phyloP scores from a whole-genome alignment of 2,113 vertebrate genomes.

The Rhinogobius similis region DNA sequence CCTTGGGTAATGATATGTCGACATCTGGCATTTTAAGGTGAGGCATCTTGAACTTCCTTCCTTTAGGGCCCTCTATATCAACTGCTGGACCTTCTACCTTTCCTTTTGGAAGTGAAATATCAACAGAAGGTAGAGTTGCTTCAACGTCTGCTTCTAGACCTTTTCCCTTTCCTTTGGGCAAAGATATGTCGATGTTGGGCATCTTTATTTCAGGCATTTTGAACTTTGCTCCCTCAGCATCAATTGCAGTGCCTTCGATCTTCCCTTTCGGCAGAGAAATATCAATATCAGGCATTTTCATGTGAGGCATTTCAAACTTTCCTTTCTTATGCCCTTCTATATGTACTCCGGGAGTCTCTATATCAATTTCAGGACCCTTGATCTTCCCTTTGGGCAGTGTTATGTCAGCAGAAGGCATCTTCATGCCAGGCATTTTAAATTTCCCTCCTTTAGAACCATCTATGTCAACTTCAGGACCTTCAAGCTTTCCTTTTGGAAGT shows the following conservation, averaged over 20 bases:
- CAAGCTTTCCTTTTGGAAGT: conserved; percentile 17
- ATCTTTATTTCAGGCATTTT: conserved; percentile 55
- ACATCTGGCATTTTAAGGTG: conserved; percentile 53
- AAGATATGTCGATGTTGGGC: conserved; percentile 39
- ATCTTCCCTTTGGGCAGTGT: conserved; percentile 39
- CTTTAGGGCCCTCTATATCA: conserved; percentile 31
- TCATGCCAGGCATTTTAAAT: conserved; percentile 57
- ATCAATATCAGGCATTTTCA: conserved; percentile 65
- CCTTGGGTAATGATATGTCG: conserved; percentile 33
- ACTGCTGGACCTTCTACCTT: conserved; percentile 40
- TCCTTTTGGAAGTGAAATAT: conserved; percentile 37
- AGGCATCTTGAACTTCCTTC: conserved; percentile 44
- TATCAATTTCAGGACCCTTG: conserved; percentile 35
- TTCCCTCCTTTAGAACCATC: conserved; percentile 40
- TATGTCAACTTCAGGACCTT: conserved; percentile 46
- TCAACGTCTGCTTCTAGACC: neutral
- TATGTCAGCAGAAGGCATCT: conserved; percentile 54
- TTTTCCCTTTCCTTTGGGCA: conserved; percentile 44
- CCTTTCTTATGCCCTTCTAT: conserved; percentile 20
- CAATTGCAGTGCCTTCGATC: conserved; percentile 23
- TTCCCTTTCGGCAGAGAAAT: conserved; percentile 54
- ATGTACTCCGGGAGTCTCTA: neutral
- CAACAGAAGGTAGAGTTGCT: conserved; percentile 39
- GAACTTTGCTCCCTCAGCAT: conserved; percentile 37
- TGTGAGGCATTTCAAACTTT: conserved; percentile 65